Evolutionary conservation across 2,888 invertebrate species (phyloP).

Genomic region (Ormyrus pomaceus): DNA sequence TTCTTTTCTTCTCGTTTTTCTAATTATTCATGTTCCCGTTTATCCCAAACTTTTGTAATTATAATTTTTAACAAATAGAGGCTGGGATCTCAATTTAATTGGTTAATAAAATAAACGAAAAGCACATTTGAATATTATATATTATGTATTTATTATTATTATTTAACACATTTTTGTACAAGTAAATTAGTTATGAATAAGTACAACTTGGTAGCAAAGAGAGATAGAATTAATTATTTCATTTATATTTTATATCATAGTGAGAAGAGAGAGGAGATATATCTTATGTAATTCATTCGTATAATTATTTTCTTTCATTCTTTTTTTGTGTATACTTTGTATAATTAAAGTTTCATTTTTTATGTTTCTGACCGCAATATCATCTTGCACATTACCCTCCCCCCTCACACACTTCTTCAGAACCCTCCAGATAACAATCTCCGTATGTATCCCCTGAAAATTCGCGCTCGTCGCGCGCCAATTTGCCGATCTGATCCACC

Average conservation of each 20-base stretch:
- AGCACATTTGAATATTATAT: conserved; percentile 52
- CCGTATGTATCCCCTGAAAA: neutral
- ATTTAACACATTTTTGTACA: conserved; percentile 76
- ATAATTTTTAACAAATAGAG: too few relatives aligned
- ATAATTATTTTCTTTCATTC: conserved; percentile 63
- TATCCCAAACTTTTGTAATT: too few relatives aligned
- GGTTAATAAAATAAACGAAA: neutral
- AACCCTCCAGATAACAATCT: neutral
- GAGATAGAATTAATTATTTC: conserved; percentile 75
- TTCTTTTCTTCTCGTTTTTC: neutral
- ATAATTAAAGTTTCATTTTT: conserved; percentile 66
- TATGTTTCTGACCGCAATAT: conserved; percentile 71
- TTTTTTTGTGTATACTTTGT: conserved; percentile 56
- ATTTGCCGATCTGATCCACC: neutral
- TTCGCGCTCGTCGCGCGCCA: neutral
- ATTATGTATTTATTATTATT: conserved; percentile 68
- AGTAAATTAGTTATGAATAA: conserved; percentile 76
- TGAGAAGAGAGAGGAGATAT: conserved; percentile 70
- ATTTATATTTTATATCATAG: conserved; percentile 68
- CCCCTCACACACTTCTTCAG: conserved; percentile 33
- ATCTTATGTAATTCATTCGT: conserved; percentile 65
- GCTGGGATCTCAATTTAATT: too few relatives aligned
- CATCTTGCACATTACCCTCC: conserved; percentile 58
- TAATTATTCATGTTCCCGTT: neutral
- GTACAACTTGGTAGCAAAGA: conserved; percentile 77